phyloP scores from a whole-genome alignment of 2,113 vertebrate genomes.

The Pseudopodoces humilis region DNA sequence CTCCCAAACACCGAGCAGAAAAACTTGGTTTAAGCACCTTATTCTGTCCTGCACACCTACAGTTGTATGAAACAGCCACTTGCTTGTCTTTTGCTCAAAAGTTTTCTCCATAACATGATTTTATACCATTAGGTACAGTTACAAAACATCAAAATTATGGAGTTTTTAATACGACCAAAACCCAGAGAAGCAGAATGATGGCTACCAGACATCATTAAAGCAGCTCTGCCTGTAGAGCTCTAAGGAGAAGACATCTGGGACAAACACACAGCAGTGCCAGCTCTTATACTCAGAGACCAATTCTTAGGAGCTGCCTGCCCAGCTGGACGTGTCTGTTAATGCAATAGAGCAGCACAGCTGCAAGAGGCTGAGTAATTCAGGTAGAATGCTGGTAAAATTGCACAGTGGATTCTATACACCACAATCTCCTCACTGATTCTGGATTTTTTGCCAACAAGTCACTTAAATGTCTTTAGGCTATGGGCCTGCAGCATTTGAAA shows the following conservation, averaged over 20 bases:
- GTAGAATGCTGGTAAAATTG: neutral
- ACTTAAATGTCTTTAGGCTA: neutral
- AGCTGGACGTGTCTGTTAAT: neutral
- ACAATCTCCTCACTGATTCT: neutral
- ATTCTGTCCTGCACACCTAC: neutral
- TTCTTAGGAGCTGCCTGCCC: neutral
- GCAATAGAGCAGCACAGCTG: neutral
- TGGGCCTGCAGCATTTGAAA: neutral
- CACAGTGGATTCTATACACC: neutral
- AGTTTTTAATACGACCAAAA: neutral
- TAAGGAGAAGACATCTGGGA: neutral
- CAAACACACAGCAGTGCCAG: neutral
- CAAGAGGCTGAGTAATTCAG: neutral
- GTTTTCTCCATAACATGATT: neutral
- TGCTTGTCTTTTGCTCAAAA: neutral
- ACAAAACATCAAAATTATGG: neutral
- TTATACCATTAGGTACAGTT: neutral
- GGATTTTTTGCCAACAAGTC: neutral
- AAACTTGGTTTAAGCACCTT: neutral
- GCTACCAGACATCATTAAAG: neutral
- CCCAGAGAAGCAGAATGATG: neutral
- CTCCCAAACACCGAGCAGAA: neutral
- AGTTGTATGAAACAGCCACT: neutral
- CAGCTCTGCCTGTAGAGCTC: neutral
- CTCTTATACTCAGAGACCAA: neutral